A percentile compares a stretch with the other conserved stretches of the same genome.
Evolutionary conservation across 2,113 vertebrate species (phyloP).

Genomic region (Microcebus tavaratra): DNA sequence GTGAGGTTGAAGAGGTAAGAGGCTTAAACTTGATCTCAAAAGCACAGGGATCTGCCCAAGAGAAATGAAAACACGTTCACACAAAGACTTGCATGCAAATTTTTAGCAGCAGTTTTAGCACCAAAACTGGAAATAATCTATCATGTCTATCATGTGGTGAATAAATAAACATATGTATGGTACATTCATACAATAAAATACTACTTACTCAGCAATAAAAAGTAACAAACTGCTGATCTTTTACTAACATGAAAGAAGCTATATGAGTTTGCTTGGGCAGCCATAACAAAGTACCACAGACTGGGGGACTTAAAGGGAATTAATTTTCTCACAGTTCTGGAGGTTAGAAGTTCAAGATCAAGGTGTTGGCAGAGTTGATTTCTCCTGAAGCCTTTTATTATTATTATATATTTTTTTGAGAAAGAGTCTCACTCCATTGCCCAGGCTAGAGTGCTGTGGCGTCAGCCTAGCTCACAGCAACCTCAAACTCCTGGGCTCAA

Average conservation of each 20-base stretch:
- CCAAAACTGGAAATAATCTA: background rate
- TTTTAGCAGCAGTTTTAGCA: slow-evolving; percentile 1
- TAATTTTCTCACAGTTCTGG: background rate
- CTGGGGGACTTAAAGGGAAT: background rate
- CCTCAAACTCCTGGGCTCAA: too few relatives aligned
- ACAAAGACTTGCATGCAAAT: background rate
- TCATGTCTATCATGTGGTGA: background rate
- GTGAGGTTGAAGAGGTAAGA: background rate
- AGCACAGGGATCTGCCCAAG: background rate
- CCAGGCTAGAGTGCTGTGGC: too few relatives aligned
- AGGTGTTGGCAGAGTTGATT: background rate
- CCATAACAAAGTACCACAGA: background rate
- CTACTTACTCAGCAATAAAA: background rate
- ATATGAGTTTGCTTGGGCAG: background rate
- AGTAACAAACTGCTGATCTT: background rate
- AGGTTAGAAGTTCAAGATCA: background rate
- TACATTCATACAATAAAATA: background rate
- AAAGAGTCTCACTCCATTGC: too few relatives aligned
- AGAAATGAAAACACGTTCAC: background rate
- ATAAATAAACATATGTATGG: slow-evolving; percentile 6
- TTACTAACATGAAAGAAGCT: background rate
- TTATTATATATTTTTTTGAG: too few relatives aligned
- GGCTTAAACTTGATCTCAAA: slow-evolving; percentile 17
- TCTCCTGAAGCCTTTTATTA: background rate
- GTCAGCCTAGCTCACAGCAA: too few relatives aligned